A percentile compares a stretch with the other conserved stretches of the same genome.
Conservation (phyloP, 2,113 vertebrate species). For the Junco hyemalis region DNA sequence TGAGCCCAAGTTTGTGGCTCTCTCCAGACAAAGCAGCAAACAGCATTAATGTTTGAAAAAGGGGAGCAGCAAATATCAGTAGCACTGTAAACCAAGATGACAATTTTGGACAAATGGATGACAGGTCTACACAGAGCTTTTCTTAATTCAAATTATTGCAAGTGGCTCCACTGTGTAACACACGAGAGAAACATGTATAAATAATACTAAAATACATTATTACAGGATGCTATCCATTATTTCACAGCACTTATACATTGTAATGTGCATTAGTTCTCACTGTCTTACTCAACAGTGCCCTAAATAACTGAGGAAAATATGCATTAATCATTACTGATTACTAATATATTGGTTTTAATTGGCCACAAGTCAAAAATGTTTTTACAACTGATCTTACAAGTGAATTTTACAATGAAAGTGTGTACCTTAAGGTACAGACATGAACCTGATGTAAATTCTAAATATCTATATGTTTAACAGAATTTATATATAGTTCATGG, state of each 20-base stretch:
- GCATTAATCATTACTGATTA: conserved; percentile 75
- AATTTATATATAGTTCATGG: not conserved
- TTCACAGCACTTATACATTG: conserved; percentile 30
- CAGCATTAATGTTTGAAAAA: conserved; percentile 52
- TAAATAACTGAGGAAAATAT: conserved; percentile 62
- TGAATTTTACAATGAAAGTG: conserved; percentile 12
- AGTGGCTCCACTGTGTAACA: not conserved
- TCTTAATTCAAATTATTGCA: conserved; percentile 16
- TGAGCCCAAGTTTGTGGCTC: not conserved
- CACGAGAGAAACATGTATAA: conserved; percentile 52
- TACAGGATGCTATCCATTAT: conserved; percentile 61
- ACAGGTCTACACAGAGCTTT: not conserved
- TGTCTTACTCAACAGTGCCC: conserved; percentile 52
- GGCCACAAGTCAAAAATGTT: not conserved
- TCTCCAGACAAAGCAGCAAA: not conserved
- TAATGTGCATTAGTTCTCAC: conserved; percentile 31
- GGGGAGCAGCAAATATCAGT: conserved; percentile 13
- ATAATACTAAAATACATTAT: conserved; percentile 65
- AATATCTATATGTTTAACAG: not conserved
- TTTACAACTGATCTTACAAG: not conserved
- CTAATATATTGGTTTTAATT: conserved; percentile 68
- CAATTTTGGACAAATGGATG: conserved; percentile 19
- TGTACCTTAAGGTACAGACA: conserved; percentile 12
- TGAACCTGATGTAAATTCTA: not conserved
- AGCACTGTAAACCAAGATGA: not conserved